phyloP scores from a whole-genome alignment of 2,113 vertebrate genomes.

The Microtus oregoni region DNA sequence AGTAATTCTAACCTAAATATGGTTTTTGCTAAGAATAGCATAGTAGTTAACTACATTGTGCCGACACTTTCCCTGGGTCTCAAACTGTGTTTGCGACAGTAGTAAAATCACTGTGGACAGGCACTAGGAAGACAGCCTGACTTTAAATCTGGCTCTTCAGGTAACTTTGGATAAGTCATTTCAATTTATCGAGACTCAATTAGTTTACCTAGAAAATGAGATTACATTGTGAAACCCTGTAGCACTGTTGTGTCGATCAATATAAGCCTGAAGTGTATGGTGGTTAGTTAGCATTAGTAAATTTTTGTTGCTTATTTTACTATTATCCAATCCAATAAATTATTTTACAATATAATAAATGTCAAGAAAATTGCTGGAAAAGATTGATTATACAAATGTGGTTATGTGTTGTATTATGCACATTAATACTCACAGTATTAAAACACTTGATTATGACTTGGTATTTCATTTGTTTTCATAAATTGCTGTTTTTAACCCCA shows the following conservation, averaged over 20 bases:
- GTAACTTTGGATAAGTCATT: not conserved
- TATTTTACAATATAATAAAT: not conserved
- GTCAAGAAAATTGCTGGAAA: not conserved
- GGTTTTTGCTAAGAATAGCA: conserved; percentile 32
- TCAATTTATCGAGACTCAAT: not conserved
- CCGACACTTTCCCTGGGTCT: not conserved
- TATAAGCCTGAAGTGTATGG: not conserved
- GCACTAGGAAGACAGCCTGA: not conserved
- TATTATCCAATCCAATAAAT: not conserved
- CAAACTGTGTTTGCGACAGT: not conserved
- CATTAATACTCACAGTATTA: not conserved
- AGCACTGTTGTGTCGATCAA: not conserved
- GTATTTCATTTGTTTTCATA: not conserved
- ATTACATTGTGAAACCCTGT: not conserved
- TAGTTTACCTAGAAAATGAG: not conserved
- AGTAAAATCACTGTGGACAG: not conserved
- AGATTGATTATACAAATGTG: not conserved
- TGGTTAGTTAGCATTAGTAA: not conserved
- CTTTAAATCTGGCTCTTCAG: not conserved
- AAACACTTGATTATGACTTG: not conserved
- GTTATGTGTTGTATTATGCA: not conserved
- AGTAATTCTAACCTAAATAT: conserved; percentile 8
- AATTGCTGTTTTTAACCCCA: not conserved
- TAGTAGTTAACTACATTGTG: not conserved
- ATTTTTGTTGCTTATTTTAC: not conserved